Base-by-base conservation (phyloP, 2,888 invertebrate species). In the Dryococelus australis region DNA sequence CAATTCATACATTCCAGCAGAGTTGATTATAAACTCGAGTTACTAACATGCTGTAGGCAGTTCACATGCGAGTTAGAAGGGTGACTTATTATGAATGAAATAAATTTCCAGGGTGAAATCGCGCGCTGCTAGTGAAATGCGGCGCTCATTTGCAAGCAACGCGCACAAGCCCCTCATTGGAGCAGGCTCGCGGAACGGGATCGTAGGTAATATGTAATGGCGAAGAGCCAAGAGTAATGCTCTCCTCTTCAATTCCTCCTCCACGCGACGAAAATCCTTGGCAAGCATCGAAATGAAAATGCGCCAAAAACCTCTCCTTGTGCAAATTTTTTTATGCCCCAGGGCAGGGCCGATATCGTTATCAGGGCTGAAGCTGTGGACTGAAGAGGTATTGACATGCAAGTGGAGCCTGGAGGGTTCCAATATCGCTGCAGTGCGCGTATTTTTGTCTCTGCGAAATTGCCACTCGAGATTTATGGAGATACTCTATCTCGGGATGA, bases 391-490 rank as follows among this genome's bases (percentile, higher is more conserved):
- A 65, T 65, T n/a, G 65, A 65, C 65, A 65, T n/a, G 20, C 47
- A 20, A n/a, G 65, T 65, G 24, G 65, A 65, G 6, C 24, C 16
- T 65, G 65, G 65, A 65, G 65, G 65, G 65, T n/a, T 65, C 65
- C 65, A 65, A 65, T 65, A 65, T 65, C 65, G 65, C 65, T 65
- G 65, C 20, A 24, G n/a, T 24, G 65, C 20, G 65, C 65, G 65
- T 65, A 65, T 65, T 65, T 65, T 65, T 65, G 65, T 65, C 65
- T 65, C 65, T 65, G 13, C n/a, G 65, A 24, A 65, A 65, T 65
- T 65, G 65, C 65, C 65, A 65, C 65, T 65, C 65, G 65, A 65
- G 65, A 65, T 65, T 65, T 65, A 65, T 65, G 65, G n/a, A 65
- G 65, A 65, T 65, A 65, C 65, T n/a, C 65, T 65, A 8, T 10